Base-by-base conservation (phyloP, 2,797 vertebrate genomes). In the Lepilemur septentrionalis region DNA sequence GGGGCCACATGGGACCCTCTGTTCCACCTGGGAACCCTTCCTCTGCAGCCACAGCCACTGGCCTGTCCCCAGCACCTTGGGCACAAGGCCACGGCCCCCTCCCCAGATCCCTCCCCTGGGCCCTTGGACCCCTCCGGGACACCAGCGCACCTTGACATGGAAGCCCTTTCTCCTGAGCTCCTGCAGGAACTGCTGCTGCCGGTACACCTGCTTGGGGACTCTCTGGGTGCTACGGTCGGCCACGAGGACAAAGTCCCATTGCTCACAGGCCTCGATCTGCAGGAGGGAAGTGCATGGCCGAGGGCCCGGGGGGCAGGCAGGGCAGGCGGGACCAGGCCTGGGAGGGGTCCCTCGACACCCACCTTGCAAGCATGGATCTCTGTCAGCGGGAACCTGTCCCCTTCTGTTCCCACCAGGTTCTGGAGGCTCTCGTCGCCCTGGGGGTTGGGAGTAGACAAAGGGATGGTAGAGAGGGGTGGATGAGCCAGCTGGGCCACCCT, bases 241-340 rank as follows among this genome's bases (percentile, higher is more conserved):
- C 18, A 99, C 99, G 28, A 99, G 98, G 88, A 99, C 97, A 0
- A 98, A 99, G 97, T 99, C 99, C 91, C 99, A 99, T 1, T 93
- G 94, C 11, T 95, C 92, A 7, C 97, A 78, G 55, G 28, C 23
- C 18, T 87, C 57, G 0, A 50, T 11, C 92, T 93, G 65, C 38
- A 59, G 76, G 69, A 15, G n/a, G 50, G 7, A 6, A 14, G 30
- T 9, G 2, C 1, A 5, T 38, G 46, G 17, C 63, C 7, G 4
- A 10, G 35, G 15, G 7, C n/a, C 20, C 1, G 7, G 17, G 50
- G 48, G 5, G 3, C 12, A 3, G 23, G 67, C 1, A 0, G 14
- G 28, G 20, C 23, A 2, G 28, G 32, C 41, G 4, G 32, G 3
- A 4, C 2, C 30, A 15, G 20, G 7, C 55, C 25, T 0, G 0